Evolutionary conservation across 2,797 vertebrate genomes (phyloP), one percentile per base, ranked within the genome.

Genomic region (Poeciliopsis turneri): DNA sequence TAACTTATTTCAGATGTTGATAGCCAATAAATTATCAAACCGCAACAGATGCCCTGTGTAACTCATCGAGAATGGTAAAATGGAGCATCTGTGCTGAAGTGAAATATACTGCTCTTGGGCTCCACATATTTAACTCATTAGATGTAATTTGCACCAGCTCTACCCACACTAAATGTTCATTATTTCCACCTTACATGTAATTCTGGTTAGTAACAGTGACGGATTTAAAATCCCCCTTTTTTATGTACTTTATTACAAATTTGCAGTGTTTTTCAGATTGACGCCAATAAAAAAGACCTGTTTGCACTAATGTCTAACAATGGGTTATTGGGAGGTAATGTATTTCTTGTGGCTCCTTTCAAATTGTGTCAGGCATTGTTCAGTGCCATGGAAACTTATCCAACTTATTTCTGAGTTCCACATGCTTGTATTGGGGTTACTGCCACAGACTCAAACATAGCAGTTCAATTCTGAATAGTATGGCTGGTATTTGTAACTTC

Each of bases 11-110:
- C n/a, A 69, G 12, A 43, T 55, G 23, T 69, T 23, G n/a, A 45
- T 30, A 55, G 23, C 49, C 18, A 55, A 9, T 43, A 77, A 20
- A 47, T 51, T 78, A 53, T 82, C 46, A 86, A 81, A 77, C 43
- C 43, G 25, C 43, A 82, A 75, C 36, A 25, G 15, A 74, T 81
- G 18, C 25, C 66, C 77, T 20, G 73, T 41, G 46, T 53, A 55
- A 59, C 16, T 74, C 11, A 76, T 16, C 16, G 20, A 18, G 20
- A 18, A 43, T 30, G 47, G 7, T 75, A 23, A 23, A 46, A 61
- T 10, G 33, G 18, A 74, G 8, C 39, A 72, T 68, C 36, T 68
- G 0, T 4, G 12, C 69, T 59, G 12, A 66, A 69, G 10, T 13
- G 11, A 25, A 79, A 66, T n/a, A 53, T n/a, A 46, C 4, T 30